Evolutionary conservation across 2,113 vertebrate genomes (phyloP).

Genomic region (Tetrax tetrax): DNA sequence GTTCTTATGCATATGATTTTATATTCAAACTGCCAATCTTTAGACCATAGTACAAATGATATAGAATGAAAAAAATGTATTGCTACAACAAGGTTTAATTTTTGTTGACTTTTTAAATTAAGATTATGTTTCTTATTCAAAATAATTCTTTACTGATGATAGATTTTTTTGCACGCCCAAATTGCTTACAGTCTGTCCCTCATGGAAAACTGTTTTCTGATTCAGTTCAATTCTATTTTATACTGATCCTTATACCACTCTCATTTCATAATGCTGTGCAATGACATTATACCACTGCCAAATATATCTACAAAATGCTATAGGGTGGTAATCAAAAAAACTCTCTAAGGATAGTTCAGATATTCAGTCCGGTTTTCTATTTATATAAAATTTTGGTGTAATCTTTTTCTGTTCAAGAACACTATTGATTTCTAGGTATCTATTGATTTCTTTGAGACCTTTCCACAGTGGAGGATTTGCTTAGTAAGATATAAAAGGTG

Average conservation of each 20-base stretch:
- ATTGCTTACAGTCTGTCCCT: background rate
- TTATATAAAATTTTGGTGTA: background rate
- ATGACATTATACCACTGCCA: background rate
- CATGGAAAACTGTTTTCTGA: background rate
- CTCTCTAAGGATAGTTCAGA: background rate
- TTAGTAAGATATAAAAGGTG: background rate
- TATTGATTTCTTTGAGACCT: background rate
- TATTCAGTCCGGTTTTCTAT: background rate
- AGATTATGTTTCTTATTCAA: background rate
- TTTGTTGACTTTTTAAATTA: background rate
- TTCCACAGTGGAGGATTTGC: background rate
- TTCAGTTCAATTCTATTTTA: background rate
- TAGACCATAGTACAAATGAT: background rate
- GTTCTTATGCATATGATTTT: background rate
- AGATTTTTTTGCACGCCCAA: background rate
- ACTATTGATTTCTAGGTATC: background rate
- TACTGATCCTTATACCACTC: background rate
- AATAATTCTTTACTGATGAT: background rate
- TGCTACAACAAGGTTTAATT: background rate
- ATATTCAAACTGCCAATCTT: background rate
- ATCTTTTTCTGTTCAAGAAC: background rate
- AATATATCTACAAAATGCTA: background rate
- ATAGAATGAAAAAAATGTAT: background rate
- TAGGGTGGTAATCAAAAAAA: background rate
- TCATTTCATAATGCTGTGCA: background rate